Conservation (phyloP, 2,113 vertebrate genomes). For the Perca fluviatilis region DNA sequence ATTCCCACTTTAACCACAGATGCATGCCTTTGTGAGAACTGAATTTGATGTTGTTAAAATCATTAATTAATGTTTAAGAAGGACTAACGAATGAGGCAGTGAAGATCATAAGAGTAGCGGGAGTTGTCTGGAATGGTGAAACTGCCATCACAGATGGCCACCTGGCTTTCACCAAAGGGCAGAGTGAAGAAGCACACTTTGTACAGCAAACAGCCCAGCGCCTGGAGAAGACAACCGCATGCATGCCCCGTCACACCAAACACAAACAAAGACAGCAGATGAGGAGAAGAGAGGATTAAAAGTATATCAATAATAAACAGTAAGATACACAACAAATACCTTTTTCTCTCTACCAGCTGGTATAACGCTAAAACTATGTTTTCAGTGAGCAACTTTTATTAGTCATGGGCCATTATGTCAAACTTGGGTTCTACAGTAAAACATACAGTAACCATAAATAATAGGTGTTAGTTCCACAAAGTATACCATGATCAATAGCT, state of each 20-base stretch:
- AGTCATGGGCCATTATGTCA: background rate
- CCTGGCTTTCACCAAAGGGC: slow-evolving; percentile 99
- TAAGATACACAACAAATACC: background rate
- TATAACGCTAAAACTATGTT: background rate
- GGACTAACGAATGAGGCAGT: slow-evolving; percentile 96
- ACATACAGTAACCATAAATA: background rate
- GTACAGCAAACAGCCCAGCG: slow-evolving; percentile 97
- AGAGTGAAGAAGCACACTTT: slow-evolving; percentile 98
- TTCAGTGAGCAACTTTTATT: background rate
- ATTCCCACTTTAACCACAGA: background rate
- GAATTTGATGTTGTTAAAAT: slow-evolving; percentile 13
- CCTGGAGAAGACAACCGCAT: slow-evolving; percentile 81
- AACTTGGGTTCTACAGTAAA: background rate
- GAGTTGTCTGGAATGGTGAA: slow-evolving; percentile 99
- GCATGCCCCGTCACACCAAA: slow-evolving; percentile 42
- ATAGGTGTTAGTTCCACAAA: background rate
- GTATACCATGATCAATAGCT: background rate
- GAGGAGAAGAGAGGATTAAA: slow-evolving; percentile 10
- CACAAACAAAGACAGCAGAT: slow-evolving; percentile 7
- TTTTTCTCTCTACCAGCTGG: background rate
- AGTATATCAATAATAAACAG: slow-evolving; percentile 26
- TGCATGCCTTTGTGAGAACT: slow-evolving; percentile 2
- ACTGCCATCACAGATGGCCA: slow-evolving; percentile 98
- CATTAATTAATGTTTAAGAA: slow-evolving; percentile 8
- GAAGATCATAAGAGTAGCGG: slow-evolving; percentile 96